Evolutionary conservation across 2,797 vertebrate species (phyloP).

Genomic region (Helarctos malayanus): DNA sequence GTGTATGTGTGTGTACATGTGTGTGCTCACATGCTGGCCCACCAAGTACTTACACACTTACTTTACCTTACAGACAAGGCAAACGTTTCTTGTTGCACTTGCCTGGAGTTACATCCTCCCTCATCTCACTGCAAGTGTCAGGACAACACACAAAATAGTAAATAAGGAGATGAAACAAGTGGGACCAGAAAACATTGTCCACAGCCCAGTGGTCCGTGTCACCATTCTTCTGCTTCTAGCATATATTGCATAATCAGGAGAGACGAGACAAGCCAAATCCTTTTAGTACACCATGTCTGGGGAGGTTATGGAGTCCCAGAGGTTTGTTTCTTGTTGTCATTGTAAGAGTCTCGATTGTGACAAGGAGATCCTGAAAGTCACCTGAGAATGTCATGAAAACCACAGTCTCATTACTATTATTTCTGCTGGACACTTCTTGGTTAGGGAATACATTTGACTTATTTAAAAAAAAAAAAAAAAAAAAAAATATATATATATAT

Average conservation of each 20-base stretch:
- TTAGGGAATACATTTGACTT: not conserved
- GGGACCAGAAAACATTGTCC: slow-evolving; percentile 72
- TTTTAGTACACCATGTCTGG: slow-evolving; percentile 76
- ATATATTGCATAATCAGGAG: slow-evolving; percentile 84
- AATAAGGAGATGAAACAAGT: slow-evolving; percentile 78
- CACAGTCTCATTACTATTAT: slow-evolving; percentile 66
- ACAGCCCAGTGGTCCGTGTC: slow-evolving; percentile 80
- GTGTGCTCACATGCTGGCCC: not conserved
- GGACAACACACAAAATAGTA: slow-evolving; percentile 41
- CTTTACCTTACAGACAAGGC: not conserved
- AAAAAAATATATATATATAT: too few species aligned
- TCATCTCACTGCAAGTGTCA: slow-evolving; percentile 67
- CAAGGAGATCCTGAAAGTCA: slow-evolving; percentile 77
- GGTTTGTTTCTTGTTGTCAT: slow-evolving; percentile 80
- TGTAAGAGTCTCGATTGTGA: slow-evolving; percentile 80
- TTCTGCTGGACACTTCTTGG: slow-evolving; percentile 67
- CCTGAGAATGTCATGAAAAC: slow-evolving; percentile 76
- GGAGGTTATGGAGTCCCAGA: slow-evolving; percentile 80
- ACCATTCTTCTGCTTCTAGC: slow-evolving; percentile 76
- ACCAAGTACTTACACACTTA: not conserved
- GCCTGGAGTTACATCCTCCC: not conserved
- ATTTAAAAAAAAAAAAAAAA: not conserved
- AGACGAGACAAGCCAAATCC: slow-evolving; percentile 77
- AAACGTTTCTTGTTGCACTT: slow-evolving; percentile 23
- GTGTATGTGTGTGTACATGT: not conserved